Percentiles rank a stretch among this genome's conserved stretches.
Conservation (phyloP, 2,113 vertebrate genomes). For the Tretioscincus oriximinensis region DNA sequence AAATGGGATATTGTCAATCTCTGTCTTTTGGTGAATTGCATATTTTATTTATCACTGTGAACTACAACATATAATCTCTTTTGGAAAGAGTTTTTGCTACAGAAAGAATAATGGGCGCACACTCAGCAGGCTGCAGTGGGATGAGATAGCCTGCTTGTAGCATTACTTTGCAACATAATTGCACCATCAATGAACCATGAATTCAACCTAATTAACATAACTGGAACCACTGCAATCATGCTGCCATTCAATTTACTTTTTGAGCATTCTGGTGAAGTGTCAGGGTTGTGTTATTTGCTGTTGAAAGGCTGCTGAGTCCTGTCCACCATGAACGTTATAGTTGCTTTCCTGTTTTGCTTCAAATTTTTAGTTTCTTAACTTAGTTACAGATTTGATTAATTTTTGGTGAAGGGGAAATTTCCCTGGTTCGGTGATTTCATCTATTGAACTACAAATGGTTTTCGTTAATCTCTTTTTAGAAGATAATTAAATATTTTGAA, state of each 20-base stretch:
- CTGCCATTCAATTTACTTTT: slow-evolving; percentile 66
- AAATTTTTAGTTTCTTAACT: slow-evolving; percentile 14
- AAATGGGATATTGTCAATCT: slow-evolving; percentile 14
- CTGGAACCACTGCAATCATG: slow-evolving; percentile 69
- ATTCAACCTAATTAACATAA: slow-evolving; percentile 72
- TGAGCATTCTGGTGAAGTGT: slow-evolving; percentile 62
- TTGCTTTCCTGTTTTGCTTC: slow-evolving; percentile 44
- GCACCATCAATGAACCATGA: slow-evolving; percentile 72
- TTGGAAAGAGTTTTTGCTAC: slow-evolving; percentile 57
- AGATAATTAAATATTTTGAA: slow-evolving; percentile 41
- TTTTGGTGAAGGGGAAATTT: slow-evolving; percentile 3
- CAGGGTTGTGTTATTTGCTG: slow-evolving; percentile 53
- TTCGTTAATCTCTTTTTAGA: slow-evolving; percentile 33
- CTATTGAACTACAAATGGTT: slow-evolving; percentile 40
- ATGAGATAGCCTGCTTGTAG: slow-evolving; percentile 60
- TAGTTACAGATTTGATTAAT: slow-evolving; percentile 28
- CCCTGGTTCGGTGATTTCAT: slow-evolving; percentile 38
- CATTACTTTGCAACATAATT: slow-evolving; percentile 70
- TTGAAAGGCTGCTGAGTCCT: slow-evolving; percentile 39
- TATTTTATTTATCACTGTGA: slow-evolving; percentile 39
- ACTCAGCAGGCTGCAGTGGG: slow-evolving; percentile 65
- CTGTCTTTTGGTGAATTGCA: neutral
- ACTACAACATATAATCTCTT: slow-evolving; percentile 31
- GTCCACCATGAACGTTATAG: slow-evolving; percentile 56
- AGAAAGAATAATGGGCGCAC: slow-evolving; percentile 54